Evolutionary conservation across 2,888 invertebrate genomes (phyloP), one percentile per base, ranked within the genome.

Genomic region (Protula sp.): DNA sequence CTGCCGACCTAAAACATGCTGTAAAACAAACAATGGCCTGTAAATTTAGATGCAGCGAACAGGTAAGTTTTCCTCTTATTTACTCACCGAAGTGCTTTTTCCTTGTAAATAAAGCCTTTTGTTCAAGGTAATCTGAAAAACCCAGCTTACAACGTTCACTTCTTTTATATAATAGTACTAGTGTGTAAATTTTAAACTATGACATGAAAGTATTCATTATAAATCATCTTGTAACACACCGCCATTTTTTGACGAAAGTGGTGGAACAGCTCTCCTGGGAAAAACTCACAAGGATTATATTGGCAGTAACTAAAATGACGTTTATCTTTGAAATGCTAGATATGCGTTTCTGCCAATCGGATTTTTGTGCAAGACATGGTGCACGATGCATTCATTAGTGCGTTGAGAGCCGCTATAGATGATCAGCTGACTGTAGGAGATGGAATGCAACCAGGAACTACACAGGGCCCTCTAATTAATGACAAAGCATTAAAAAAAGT

Each of bases 1-100:
- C 89, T 63, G 98, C 98, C 1, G 87, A 98, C 81, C 73, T 99
- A 27, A 88, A 91, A 63, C 84, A 87, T 72, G 95, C 98, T 1
- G 87, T 94, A 0, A 85, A 86, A 57, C 92, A 93, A 30, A 91
- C 93, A 1, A 88, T 98, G 85, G 85, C 87, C 5, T 89, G 92
- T 3, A 99, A 99, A 83, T 99, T 98, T 77, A 87, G 99, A 62
- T 94, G 94, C 77, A 89, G 91, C 75, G 99, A 99, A 0, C 98
- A 86, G 82, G 85, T 85, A 72, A 38, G 38, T 38, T 14, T 14
- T 19, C 9, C 38, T 38, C 38, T 38, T 38, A 9, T n/a, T n/a
- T n/a, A n/a, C n/a, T n/a, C n/a, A n/a, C n/a, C n/a, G n/a, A n/a
- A n/a, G n/a, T n/a, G n/a, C n/a, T n/a, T n/a, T n/a, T n/a, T n/a